Evolutionary conservation across 2,113 vertebrate species (phyloP).

Genomic region (Otis tarda): DNA sequence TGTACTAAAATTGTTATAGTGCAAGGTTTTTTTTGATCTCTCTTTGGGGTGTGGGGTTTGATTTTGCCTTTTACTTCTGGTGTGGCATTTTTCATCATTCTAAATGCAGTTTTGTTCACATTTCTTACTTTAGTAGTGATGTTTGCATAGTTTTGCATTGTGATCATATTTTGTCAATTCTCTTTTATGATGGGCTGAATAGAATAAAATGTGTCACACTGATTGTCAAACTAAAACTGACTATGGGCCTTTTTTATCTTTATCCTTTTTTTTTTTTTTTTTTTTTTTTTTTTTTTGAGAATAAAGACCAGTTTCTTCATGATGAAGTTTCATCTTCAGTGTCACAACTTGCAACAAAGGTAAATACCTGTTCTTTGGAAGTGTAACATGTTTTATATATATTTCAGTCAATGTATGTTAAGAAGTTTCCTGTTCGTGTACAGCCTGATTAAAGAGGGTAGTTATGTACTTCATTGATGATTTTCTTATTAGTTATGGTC

Average conservation of each 20-base stretch:
- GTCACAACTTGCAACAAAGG: conserved; percentile 74
- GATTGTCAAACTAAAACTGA: conserved; percentile 36
- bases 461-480: background rate
- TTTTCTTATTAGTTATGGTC: background rate
- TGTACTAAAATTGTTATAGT: background rate
- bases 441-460: background rate
- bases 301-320: conserved; percentile 69
- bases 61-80: background rate
- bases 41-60: background rate
- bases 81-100: background rate
- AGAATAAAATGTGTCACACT: background rate
- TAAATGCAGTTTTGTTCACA: background rate
- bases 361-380: conserved; percentile 49
- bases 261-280: conserved; percentile 44
- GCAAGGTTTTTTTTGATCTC: background rate
- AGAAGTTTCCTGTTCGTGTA: background rate
- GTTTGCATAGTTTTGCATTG: background rate
- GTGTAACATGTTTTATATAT: background rate
- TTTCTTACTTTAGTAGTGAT: background rate
- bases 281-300: conserved; percentile 46
- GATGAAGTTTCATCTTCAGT: conserved; percentile 69
- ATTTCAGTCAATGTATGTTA: background rate
- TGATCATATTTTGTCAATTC: background rate
- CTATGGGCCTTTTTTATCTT: conserved; percentile 29
- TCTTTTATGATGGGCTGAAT: background rate